phyloP scores from a whole-genome alignment of 92 coral and sea anemone species.

The Phenganax marumi region DNA sequence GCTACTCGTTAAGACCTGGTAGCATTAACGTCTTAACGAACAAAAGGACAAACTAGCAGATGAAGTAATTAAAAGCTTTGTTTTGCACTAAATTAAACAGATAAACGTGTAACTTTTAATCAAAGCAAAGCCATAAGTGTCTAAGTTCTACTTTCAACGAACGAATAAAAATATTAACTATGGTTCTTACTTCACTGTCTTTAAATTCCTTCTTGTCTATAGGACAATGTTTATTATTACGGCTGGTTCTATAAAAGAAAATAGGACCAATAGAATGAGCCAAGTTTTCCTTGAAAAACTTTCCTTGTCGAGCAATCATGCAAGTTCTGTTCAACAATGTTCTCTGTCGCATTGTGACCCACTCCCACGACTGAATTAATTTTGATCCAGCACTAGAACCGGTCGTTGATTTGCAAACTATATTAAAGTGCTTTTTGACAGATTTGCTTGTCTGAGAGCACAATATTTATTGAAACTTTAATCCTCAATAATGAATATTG shows the following conservation, averaged over 20 bases:
- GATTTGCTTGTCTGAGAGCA: too few species aligned
- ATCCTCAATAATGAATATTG: too few species aligned
- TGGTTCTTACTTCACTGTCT: constrained; percentile 19
- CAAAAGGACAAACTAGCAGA: background rate
- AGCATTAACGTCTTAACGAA: background rate
- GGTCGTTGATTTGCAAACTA: too few species aligned
- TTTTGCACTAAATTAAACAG: constrained; percentile 5
- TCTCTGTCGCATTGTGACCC: too few species aligned
- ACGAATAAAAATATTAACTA: too few species aligned
- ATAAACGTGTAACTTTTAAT: constrained; percentile 19
- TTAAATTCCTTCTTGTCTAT: constrained; percentile 27
- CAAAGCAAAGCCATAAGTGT: background rate
- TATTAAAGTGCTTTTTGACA: too few species aligned
- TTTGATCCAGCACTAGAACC: too few species aligned
- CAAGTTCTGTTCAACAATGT: too few species aligned
- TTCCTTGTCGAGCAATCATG: background rate
- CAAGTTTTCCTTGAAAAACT: background rate
- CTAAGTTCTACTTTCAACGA: background rate
- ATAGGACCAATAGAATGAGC: background rate
- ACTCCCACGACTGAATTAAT: too few species aligned
- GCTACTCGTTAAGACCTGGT: background rate
- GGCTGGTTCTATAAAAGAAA: background rate
- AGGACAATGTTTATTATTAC: background rate
- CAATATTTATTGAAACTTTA: too few species aligned
- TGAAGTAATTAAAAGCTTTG: constrained; percentile 39